A percentile compares a stretch with the other conserved stretches of the same genome.
phyloP scores from a whole-genome alignment of 2,888 invertebrate species.

The Mesorhabditis sp. region DNA sequence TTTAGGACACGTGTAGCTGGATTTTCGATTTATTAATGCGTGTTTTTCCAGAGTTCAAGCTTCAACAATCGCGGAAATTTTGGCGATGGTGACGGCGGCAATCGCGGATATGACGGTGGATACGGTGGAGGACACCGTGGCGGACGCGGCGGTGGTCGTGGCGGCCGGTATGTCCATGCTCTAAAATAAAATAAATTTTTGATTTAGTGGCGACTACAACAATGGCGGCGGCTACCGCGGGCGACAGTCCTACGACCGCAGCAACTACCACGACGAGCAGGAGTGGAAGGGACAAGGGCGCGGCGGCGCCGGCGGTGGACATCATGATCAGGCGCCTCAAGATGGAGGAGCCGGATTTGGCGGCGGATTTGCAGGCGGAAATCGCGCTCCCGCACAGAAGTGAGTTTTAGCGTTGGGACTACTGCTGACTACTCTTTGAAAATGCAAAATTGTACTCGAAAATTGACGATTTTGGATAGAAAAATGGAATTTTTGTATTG shows the following conservation, averaged over 20 bases:
- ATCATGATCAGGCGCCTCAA: conserved; percentile 13
- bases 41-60: conserved; percentile 8
- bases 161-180: not conserved
- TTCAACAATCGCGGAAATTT: conserved; percentile 15
- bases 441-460: not conserved
- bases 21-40: no score
- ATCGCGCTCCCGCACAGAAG: conserved; percentile 19
- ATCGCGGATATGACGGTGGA: conserved; percentile 21
- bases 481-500: no score
- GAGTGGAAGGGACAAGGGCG: conserved; percentile 17
- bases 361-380: conserved; percentile 20
- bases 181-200: not conserved
- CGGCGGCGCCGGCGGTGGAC: conserved; percentile 18
- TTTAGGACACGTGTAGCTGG: no score
- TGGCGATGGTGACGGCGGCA: conserved; percentile 14
- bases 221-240: conserved; percentile 22
- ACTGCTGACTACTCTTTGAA: not conserved
- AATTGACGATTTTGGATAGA: no score
- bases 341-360: conserved; percentile 15
- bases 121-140: conserved; percentile 16
- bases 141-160: conserved; percentile 23
- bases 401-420: conserved; percentile 5
- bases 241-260: conserved; percentile 4
- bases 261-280: conserved; percentile 13
- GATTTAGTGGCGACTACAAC: conserved; percentile 13